Evolutionary conservation across 2,797 vertebrate genomes (phyloP), one percentile per base, ranked within the genome.

Genomic region (Aphelocoma californica): DNA sequence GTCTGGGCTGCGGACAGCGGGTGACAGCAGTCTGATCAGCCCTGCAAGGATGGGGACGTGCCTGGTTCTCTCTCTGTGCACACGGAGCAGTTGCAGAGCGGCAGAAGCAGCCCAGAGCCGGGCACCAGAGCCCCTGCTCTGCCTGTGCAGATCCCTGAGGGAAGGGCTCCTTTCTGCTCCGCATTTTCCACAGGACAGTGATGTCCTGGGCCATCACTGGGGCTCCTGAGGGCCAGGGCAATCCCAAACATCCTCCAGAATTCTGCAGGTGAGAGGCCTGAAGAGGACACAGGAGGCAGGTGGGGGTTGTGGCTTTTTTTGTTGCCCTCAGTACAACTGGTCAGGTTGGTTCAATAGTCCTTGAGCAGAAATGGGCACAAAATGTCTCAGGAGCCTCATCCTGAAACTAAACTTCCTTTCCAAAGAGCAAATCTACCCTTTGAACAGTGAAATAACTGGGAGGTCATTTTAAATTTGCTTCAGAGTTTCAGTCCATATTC

Each of bases 181-280:
- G 0, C 11, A 1, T 18, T 18, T 13, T 48, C 44, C 28, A 47
- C 8, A 1, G 23, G 11, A 31, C 25, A 8, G 5, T 7, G 29
- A 31, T 0, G 0, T 47, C 36, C 75, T 16, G 31, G 57, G n/a
- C 65, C 36, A 36, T 18, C 23, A 5, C 18, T 6, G 7, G 29
- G 34, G 42, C 34, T 81, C 18, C 45, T 7, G 3, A 31, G 51
- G 17, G 7, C 7, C 6, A 10, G 36, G 28, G 40, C 26, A 20
- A 26, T 6, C 53, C 31, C 14, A 14, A 80, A 13, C 29, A 54
- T 9, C 17, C 60, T 21, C 31, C 31, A 28, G 28, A 64, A 50
- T 7, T n/a, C 45, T 12, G 58, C 74, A 15, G 31, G 26, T 28
- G 53, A 36, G 50, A 10, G 11, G 4, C 3, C 70, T 61, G 85